Conservation (phyloP, 2,888 invertebrate genomes). For the Iselma pallidipennis region DNA sequence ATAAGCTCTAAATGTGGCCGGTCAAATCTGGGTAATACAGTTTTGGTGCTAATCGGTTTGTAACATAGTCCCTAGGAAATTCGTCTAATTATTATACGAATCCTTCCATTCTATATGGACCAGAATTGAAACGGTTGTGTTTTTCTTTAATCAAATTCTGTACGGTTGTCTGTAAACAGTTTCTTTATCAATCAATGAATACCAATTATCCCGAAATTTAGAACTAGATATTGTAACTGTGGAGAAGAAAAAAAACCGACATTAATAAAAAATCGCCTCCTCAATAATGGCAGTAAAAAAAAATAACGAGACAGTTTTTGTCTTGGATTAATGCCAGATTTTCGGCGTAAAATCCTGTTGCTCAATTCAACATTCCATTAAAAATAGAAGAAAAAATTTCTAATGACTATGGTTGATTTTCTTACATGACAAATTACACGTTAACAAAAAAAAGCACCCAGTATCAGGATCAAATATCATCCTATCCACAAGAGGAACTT, state of each 20-base stretch:
- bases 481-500: conserved; percentile 10
- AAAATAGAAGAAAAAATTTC: neutral
- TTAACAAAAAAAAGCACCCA: conserved; percentile 3
- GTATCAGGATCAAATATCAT: conserved; percentile 2
- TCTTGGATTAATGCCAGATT: too few relatives aligned
- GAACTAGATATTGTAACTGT: too few relatives aligned
- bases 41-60: conserved; percentile 33
- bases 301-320: too few relatives aligned
- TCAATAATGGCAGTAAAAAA: too few relatives aligned
- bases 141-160: neutral
- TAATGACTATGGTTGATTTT: conserved; percentile 6
- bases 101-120: neutral
- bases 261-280: too few relatives aligned
- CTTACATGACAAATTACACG: conserved; percentile 13
- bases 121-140: neutral
- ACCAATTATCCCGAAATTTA: neutral
- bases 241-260: too few relatives aligned
- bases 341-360: neutral
- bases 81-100: conserved; percentile 31
- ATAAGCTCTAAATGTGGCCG: conserved; percentile 31
- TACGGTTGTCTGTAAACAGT: neutral
- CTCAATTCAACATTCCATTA: neutral
- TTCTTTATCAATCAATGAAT: neutral
- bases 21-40: conserved; percentile 35
- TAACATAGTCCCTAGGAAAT: conserved; percentile 26